These are phyloP conservation scores for Microctenopoma steveboyesi DNA, from an alignment of 2,797 vertebrate species.

Conservation along the genomic window DNA sequence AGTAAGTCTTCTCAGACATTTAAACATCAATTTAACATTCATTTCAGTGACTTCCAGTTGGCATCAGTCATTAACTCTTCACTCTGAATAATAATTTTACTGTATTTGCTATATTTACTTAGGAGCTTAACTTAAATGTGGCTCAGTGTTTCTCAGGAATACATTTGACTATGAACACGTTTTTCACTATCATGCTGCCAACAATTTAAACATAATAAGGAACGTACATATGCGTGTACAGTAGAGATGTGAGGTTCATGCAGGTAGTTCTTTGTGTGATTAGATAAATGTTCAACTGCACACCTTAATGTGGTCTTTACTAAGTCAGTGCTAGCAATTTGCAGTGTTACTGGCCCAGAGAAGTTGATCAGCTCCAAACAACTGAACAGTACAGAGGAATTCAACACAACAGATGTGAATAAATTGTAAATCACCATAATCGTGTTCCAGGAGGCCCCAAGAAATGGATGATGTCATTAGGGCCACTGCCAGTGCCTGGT, in stretches of 20 bases:
- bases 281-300: slow-evolving; percentile 38
- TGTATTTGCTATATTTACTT: too few relatives aligned
- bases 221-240: slow-evolving; percentile 12
- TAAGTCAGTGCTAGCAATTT: slow-evolving; percentile 39
- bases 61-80: too few relatives aligned
- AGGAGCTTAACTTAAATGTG: too few relatives aligned
- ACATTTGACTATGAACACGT: slow-evolving; percentile 14
- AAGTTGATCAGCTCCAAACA: slow-evolving; percentile 66
- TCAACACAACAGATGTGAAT: slow-evolving; percentile 79
- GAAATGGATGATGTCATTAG: slow-evolving; percentile 84
- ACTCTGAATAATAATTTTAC: too few relatives aligned
- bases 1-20: too few relatives aligned
- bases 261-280: slow-evolving; percentile 43
- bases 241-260: slow-evolving; percentile 35
- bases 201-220: background rate
- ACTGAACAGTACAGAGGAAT: slow-evolving; percentile 71
- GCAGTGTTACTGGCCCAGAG: slow-evolving; percentile 33
- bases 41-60: too few relatives aligned
- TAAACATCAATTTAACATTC: too few relatives aligned
- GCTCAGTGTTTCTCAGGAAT: slow-evolving; percentile 24
- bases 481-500: slow-evolving; percentile 75
- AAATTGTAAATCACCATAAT: slow-evolving; percentile 82
- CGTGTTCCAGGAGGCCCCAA: slow-evolving; percentile 75
- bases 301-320: slow-evolving; percentile 47
- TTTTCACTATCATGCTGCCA: too few relatives aligned